Evolutionary conservation across 2,113 vertebrate species (phyloP).

Genomic region (Hepsetus odoe): DNA sequence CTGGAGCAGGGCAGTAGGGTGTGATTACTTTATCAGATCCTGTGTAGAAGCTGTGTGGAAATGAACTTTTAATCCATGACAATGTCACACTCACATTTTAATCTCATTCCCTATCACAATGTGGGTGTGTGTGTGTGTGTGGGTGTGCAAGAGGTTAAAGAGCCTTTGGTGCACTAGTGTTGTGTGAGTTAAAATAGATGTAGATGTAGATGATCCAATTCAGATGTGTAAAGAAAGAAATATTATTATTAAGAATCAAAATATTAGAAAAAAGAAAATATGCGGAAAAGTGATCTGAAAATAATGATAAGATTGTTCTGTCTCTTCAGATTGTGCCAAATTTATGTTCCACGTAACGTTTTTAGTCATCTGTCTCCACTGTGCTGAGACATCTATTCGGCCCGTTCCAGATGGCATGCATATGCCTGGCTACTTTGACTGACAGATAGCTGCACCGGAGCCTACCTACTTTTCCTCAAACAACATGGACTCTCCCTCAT

Average conservation of each 20-base stretch:
- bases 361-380: constrained; percentile 25
- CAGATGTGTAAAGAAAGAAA: no score
- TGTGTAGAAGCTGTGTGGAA: constrained; percentile 34
- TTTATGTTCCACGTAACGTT: neutral
- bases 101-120: constrained; percentile 54
- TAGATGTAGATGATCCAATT: no score
- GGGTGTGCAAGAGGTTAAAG: neutral
- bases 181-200: no score
- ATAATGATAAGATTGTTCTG: no score
- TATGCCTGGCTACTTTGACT: constrained; percentile 37
- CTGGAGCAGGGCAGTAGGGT: neutral
- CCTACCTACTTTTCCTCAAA: constrained; percentile 39
- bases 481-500: constrained; percentile 47
- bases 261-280: no score
- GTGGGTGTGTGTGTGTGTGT: constrained; percentile 2
- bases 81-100: constrained; percentile 43
- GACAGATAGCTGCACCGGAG: constrained; percentile 34
- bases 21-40: constrained; percentile 21
- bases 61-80: constrained; percentile 51
- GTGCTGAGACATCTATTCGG: constrained; percentile 18
- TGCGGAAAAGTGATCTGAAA: no score
- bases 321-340: constrained; percentile 8
- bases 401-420: constrained; percentile 57
- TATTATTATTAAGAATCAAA: no score
- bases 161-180: neutral